Conservation (phyloP, 2,888 invertebrate genomes). For the Apodemia zela region DNA sequence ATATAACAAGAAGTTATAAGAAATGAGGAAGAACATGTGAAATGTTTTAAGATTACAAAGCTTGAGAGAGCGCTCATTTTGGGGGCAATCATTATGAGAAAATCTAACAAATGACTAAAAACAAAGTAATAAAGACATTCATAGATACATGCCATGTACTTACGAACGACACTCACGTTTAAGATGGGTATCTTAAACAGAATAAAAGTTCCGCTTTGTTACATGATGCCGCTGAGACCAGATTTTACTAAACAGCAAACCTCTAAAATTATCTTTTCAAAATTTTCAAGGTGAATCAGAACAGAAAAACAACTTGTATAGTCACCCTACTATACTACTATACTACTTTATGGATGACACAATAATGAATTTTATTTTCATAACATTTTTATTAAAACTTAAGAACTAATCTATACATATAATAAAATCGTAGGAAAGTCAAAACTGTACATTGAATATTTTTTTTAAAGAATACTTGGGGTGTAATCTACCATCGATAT, state of each 20-base stretch:
- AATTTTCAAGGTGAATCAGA: neutral
- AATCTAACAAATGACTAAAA: conserved; percentile 78
- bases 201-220: conserved; percentile 76
- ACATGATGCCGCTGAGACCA: conserved; percentile 66
- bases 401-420: no score
- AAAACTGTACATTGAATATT: no score
- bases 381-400: no score
- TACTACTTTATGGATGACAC: no score
- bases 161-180: conserved; percentile 77
- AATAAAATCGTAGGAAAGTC: no score
- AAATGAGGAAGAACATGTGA: conserved; percentile 33
- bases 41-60: conserved; percentile 72
- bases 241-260: conserved; percentile 54
- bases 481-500: no score
- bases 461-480: no score
- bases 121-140: conserved; percentile 78
- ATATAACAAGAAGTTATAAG: conserved; percentile 24
- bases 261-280: conserved; percentile 32
- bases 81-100: conserved; percentile 80
- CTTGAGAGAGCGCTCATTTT: conserved; percentile 77
- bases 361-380: no score
- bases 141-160: conserved; percentile 75
- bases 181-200: conserved; percentile 71
- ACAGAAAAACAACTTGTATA: no score
- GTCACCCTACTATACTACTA: no score